Evolutionary conservation across 2,888 invertebrate genomes (phyloP).

Genomic region (Megamerina dolium): DNA sequence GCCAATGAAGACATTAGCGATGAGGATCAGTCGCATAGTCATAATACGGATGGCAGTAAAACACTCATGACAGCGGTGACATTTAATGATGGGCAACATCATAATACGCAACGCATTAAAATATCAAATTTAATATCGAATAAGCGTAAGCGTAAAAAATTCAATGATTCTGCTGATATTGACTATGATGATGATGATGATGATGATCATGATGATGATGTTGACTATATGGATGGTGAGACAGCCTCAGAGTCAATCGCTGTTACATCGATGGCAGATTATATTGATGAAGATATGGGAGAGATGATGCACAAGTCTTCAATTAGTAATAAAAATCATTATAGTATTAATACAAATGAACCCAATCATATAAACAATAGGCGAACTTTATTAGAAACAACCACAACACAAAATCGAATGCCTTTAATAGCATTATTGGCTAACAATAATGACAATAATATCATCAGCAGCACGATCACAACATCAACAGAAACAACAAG

Average conservation of each 20-base stretch:
- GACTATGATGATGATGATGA: too few species aligned
- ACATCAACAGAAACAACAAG: constrained; percentile 7
- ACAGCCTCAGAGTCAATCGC: background rate
- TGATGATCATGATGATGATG: too few species aligned
- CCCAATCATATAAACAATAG: background rate
- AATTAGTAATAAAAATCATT: background rate
- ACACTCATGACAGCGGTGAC: constrained; percentile 17
- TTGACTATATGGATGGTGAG: constrained; percentile 3
- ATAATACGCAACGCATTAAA: constrained; percentile 24
- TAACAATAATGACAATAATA: constrained; percentile 16
- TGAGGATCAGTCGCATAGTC: background rate
- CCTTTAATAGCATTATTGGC: background rate
- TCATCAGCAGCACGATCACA: constrained; percentile 12
- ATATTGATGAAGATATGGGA: too few species aligned
- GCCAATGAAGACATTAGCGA: background rate
- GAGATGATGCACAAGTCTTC: too few species aligned
- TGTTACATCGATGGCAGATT: background rate
- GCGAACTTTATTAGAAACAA: too few species aligned
- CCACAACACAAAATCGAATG: background rate
- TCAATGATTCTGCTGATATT: too few species aligned
- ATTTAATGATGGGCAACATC: constrained; percentile 12
- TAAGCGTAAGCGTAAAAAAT: constrained; percentile 26
- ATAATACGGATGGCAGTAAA: constrained; percentile 11
- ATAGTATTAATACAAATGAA: background rate
- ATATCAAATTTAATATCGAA: constrained; percentile 21